These are phyloP conservation scores for Agrotis puta DNA, from an alignment of 2,888 invertebrate genomes.

Conservation along the genomic window DNA sequence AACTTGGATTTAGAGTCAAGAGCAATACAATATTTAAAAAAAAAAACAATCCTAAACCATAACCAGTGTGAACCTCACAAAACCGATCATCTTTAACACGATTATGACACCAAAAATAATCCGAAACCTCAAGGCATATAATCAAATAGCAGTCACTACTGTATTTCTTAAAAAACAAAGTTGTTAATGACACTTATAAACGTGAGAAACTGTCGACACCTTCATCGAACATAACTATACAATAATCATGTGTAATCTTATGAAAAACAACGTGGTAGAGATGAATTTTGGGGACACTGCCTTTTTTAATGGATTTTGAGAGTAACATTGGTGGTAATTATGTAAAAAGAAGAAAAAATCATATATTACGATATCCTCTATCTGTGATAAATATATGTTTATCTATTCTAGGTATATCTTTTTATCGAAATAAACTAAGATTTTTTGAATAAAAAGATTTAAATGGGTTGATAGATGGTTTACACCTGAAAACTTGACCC, in stretches of 20 bases:
- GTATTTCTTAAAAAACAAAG: constrained; percentile 42
- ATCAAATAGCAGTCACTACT: constrained; percentile 51
- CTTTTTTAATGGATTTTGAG: not conserved
- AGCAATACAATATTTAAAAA: too few relatives aligned
- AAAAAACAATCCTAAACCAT: not conserved
- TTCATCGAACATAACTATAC: constrained; percentile 37
- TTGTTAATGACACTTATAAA: constrained; percentile 48
- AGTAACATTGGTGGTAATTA: not conserved
- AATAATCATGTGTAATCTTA: constrained; percentile 57
- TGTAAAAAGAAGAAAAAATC: not conserved
- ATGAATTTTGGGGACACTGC: constrained; percentile 13
- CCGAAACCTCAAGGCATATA: constrained; percentile 31
- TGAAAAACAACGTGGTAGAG: constrained; percentile 19
- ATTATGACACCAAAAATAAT: constrained; percentile 1
- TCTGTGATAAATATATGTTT: too few relatives aligned
- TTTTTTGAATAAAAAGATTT: too few relatives aligned
- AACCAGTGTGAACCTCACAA: constrained; percentile 12
- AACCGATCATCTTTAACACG: constrained; percentile 12
- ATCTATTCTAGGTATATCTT: too few relatives aligned
- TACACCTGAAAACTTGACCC: too few relatives aligned
- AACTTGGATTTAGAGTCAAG: too few relatives aligned
- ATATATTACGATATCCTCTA: not conserved
- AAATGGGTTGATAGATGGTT: too few relatives aligned
- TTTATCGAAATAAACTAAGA: too few relatives aligned
- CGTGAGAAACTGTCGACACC: constrained; percentile 60